These are phyloP conservation scores for Athalia rosae DNA, from an alignment of 2,888 invertebrate genomes.

Conservation along the genomic window DNA sequence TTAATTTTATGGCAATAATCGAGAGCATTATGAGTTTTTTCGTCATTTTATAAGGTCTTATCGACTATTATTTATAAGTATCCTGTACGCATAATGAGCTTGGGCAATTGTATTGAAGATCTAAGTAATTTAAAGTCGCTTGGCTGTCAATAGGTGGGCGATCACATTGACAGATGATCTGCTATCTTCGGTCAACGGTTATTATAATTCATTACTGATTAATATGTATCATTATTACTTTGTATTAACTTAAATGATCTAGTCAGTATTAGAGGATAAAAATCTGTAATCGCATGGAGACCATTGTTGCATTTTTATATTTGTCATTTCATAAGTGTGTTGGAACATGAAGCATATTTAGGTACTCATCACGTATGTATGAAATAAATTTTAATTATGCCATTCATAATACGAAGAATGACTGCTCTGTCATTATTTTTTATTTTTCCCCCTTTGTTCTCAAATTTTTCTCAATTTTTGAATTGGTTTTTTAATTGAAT, in stretches of 20 bases:
- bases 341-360: not conserved
- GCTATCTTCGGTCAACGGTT: not conserved
- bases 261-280: constrained; percentile 58
- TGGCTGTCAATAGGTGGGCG: no score
- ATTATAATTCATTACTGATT: constrained; percentile 38
- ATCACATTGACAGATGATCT: not conserved
- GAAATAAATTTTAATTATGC: no score
- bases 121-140: no score
- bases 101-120: no score
- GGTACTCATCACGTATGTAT: no score
- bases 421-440: not conserved
- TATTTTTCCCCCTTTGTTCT: constrained; percentile 10
- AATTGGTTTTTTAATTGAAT: no score
- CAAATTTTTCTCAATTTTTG: constrained; percentile 4
- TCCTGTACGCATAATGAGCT: not conserved
- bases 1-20: constrained; percentile 5
- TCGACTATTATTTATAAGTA: not conserved
- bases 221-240: constrained; percentile 45
- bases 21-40: not conserved
- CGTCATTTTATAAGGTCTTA: not conserved
- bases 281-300: constrained; percentile 44
- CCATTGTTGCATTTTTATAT: not conserved
- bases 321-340: constrained; percentile 2
- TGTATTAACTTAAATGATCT: constrained; percentile 52
- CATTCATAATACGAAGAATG: no score